Evolutionary conservation across 2,888 invertebrate genomes (phyloP).

Genomic region (Allolobophora icterica): DNA sequence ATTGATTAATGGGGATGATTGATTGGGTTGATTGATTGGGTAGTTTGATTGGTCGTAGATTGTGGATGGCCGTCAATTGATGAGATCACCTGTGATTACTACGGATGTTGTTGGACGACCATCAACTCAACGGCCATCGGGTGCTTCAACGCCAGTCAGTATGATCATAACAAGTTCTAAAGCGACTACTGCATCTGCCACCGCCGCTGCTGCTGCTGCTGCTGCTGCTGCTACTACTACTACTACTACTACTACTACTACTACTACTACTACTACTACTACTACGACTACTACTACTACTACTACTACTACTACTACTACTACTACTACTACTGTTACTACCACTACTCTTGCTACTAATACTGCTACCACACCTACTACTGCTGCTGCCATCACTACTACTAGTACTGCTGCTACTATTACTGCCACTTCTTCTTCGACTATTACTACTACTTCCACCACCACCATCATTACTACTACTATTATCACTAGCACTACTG

Average conservation of each 20-base stretch:
- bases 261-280: too few species aligned
- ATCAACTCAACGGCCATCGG: background rate
- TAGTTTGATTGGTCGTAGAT: background rate
- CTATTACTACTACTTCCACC: background rate
- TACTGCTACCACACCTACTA: too few species aligned
- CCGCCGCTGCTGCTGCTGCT: background rate
- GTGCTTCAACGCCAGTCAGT: constrained; percentile 20
- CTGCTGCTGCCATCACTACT: too few species aligned
- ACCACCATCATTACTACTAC: too few species aligned
- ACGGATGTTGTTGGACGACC: background rate
- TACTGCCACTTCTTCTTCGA: background rate
- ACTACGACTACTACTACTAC: too few species aligned
- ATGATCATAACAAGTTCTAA: background rate
- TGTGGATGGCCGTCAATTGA: constrained; percentile 22
- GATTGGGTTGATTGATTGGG: background rate
- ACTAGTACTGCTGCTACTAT: too few species aligned
- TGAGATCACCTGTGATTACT: constrained; percentile 18
- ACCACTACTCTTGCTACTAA: too few species aligned
- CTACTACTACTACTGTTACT: too few species aligned
- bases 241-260: too few species aligned
- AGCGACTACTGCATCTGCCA: background rate
- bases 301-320: too few species aligned
- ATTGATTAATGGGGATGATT: too few species aligned
- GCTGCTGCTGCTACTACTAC: background rate
- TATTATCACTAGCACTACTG: too few species aligned